phyloP scores from a whole-genome alignment of 53 echinoderm and acorn worm genomes.

The Henricia sp. region DNA sequence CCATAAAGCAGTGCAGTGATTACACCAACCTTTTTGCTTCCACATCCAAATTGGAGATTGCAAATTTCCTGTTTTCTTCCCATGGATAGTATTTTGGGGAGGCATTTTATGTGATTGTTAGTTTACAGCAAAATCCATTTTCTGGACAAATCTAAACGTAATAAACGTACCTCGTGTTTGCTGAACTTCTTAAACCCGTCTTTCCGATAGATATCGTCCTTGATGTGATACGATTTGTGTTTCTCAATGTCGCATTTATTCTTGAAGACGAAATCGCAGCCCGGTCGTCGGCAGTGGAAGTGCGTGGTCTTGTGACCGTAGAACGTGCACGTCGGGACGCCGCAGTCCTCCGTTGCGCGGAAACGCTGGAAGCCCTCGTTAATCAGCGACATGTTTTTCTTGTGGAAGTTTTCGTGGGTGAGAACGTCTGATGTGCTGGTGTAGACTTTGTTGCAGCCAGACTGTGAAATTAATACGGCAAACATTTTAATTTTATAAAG shows the following conservation, averaged over 20 bases:
- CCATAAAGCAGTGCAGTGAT: too few species aligned
- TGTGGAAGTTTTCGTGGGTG: conserved; percentile 99
- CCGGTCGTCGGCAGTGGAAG: conserved; percentile 94
- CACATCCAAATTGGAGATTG: too few species aligned
- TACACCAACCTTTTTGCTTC: too few species aligned
- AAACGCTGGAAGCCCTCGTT: conserved; percentile 98
- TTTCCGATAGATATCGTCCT: conserved; percentile 93
- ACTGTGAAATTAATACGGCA: conserved; percentile 40
- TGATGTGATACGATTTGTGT: conserved; percentile 96
- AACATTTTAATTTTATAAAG: neutral
- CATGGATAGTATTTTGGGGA: too few species aligned
- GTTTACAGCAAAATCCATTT: too few species aligned
- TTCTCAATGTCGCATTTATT: conserved; percentile 99
- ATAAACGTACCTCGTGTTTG: conserved; percentile 89
- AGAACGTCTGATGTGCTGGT: conserved; percentile 98
- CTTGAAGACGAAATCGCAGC: conserved; percentile 98
- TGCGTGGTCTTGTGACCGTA: conserved; percentile 99
- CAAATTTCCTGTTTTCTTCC: too few species aligned
- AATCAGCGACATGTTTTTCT: conserved; percentile 94
- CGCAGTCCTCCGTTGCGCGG: conserved; percentile 99
- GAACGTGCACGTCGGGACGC: conserved; percentile 80
- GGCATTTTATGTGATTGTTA: too few species aligned
- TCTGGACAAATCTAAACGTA: neutral
- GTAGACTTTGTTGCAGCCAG: conserved; percentile 95
- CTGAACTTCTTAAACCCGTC: conserved; percentile 99